Percentiles rank a stretch among this genome's conserved stretches.
Evolutionary conservation across 2,113 vertebrate genomes (phyloP).

Genomic region (Sprattus sprattus): DNA sequence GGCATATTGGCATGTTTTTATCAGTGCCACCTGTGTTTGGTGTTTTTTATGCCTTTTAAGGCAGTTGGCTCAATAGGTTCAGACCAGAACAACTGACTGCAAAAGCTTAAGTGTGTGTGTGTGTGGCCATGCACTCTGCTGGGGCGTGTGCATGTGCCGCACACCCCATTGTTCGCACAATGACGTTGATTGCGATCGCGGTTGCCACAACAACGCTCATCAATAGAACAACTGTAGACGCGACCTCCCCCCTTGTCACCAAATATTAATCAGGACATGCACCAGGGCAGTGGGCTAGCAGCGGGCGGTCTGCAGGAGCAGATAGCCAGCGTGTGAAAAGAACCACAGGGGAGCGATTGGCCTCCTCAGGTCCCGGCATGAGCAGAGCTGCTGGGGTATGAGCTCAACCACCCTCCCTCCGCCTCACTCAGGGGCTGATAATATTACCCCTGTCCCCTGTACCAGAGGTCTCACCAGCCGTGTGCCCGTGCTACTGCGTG

Average conservation of each 20-base stretch:
- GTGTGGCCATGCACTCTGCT: conserved; percentile 12
- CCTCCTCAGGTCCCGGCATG: background rate
- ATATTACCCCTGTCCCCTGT: too few relatives aligned
- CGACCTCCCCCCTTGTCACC: conserved; percentile 65
- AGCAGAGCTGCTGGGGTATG: background rate
- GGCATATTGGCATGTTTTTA: too few relatives aligned
- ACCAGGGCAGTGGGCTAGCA: conserved; percentile 59
- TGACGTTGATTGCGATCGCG: conserved; percentile 57
- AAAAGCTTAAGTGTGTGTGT: too few relatives aligned
- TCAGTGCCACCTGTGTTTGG: too few relatives aligned
- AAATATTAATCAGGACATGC: conserved; percentile 75
- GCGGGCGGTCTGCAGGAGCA: conserved; percentile 66
- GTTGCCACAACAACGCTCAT: conserved; percentile 71
- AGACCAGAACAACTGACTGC: too few relatives aligned
- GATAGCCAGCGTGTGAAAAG: conserved; percentile 76
- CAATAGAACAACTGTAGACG: conserved; percentile 75
- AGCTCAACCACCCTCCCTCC: background rate
- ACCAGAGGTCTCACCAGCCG: too few relatives aligned
- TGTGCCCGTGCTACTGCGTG: too few relatives aligned
- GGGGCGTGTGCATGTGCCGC: background rate
- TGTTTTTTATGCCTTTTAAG: too few relatives aligned
- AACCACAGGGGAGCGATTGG: conserved; percentile 56
- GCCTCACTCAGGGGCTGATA: background rate
- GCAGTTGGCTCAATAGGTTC: too few relatives aligned
- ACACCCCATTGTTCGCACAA: conserved; percentile 58